Percentiles rank a stretch among this genome's conserved stretches.
Conservation (phyloP, 2,797 vertebrate genomes). For the Lutjanus campechanus region DNA sequence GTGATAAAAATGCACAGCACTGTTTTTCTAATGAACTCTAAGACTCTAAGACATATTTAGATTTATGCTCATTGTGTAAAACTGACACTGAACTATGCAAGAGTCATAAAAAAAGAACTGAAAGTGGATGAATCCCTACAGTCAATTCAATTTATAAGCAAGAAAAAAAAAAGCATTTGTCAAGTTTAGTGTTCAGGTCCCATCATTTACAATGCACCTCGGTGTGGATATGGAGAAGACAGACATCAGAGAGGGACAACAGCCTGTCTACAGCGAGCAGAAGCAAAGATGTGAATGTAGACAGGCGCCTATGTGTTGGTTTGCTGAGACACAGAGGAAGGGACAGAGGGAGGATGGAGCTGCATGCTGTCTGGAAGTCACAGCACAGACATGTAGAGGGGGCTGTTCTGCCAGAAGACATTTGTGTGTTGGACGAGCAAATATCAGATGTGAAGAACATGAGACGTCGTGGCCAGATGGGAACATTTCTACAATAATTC, state of each 20-base stretch:
- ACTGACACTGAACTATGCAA: too few relatives aligned
- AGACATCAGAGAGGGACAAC: neutral
- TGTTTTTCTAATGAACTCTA: neutral
- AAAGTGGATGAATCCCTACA: neutral
- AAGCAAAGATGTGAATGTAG: neutral
- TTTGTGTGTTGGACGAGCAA: slow-evolving; percentile 1
- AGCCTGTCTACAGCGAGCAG: neutral
- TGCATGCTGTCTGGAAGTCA: slow-evolving; percentile 10
- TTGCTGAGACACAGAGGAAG: neutral
- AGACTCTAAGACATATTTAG: neutral
- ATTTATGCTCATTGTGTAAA: neutral
- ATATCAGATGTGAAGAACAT: slow-evolving; percentile 13
- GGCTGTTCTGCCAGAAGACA: neutral
- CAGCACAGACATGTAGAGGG: neutral
- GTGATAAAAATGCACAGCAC: neutral
- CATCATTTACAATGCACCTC: neutral
- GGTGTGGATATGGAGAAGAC: neutral
- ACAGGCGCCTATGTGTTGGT: neutral
- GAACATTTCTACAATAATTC: neutral
- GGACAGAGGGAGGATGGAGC: slow-evolving; percentile 9
- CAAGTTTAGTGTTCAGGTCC: too few relatives aligned
- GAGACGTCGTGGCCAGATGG: neutral
- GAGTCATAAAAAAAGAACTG: too few relatives aligned
- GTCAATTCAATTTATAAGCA: neutral
- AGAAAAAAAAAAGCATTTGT: too few relatives aligned